Evolutionary conservation across 2,113 vertebrate species (phyloP).

Genomic region (Epinephelus lanceolatus): DNA sequence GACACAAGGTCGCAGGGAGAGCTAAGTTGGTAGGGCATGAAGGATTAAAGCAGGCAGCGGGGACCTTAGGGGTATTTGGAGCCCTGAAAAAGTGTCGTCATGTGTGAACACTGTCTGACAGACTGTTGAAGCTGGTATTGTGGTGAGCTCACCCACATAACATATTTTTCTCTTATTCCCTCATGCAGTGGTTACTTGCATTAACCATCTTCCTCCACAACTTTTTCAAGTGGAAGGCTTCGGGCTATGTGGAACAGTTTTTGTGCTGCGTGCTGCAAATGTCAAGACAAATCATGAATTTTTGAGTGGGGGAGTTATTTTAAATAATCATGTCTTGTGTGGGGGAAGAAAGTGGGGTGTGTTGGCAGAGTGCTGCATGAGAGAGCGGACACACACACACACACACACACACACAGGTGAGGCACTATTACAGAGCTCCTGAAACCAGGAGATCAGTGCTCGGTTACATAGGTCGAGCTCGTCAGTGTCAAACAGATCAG

Average conservation of each 20-base stretch:
- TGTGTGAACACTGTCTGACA: slow-evolving; percentile 48
- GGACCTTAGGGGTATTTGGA: slow-evolving; percentile 41
- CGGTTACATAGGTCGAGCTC: slow-evolving; percentile 28
- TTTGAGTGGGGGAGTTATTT: slow-evolving; percentile 31
- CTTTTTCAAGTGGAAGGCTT: slow-evolving; percentile 22
- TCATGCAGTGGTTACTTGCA: slow-evolving; percentile 12
- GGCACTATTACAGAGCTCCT: slow-evolving; percentile 23
- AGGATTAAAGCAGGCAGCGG: slow-evolving; percentile 31
- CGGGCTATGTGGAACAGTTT: slow-evolving; percentile 31
- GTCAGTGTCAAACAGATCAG: slow-evolving; percentile 63
- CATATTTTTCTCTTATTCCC: slow-evolving; percentile 35
- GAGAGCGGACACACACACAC: neutral
- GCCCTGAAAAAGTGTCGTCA: slow-evolving; percentile 36
- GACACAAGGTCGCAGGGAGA: slow-evolving; percentile 38
- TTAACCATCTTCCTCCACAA: slow-evolving; percentile 28
- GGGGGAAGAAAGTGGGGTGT: neutral
- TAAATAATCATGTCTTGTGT: slow-evolving; percentile 22
- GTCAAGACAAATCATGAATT: slow-evolving; percentile 51
- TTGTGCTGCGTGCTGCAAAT: slow-evolving; percentile 27
- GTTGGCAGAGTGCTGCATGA: neutral
- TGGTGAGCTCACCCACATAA: slow-evolving; percentile 47
- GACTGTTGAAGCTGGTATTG: slow-evolving; percentile 35
- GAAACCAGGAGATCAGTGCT: slow-evolving; percentile 38
- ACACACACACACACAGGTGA: slow-evolving; percentile 7
- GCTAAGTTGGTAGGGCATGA: slow-evolving; percentile 6